phyloP scores from a whole-genome alignment of 2,888 invertebrate species.

The Thalpophila matura region DNA sequence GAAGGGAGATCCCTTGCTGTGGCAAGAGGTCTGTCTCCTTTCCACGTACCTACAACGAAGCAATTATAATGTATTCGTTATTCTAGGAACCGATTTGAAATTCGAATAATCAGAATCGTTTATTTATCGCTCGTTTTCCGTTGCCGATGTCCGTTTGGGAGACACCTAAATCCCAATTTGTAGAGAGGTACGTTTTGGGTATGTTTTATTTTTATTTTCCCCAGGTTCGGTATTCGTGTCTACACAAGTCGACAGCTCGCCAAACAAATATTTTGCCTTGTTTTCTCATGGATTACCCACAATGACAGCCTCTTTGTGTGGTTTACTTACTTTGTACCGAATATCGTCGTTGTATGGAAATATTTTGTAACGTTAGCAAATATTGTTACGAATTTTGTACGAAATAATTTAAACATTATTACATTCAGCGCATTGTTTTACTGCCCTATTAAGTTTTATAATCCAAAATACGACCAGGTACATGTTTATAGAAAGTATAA shows the following conservation, averaged over 20 bases:
- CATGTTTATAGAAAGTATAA: constrained; percentile 25
- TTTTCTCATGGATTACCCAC: constrained; percentile 68
- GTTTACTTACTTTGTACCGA: constrained; percentile 62
- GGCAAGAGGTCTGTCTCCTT: too few species aligned
- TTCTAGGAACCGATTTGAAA: constrained; percentile 15
- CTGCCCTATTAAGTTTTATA: constrained; percentile 43
- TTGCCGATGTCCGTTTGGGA: constrained; percentile 14
- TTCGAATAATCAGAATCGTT: constrained; percentile 20
- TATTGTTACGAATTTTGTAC: constrained; percentile 43
- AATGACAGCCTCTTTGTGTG: constrained; percentile 69
- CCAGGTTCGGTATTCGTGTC: constrained; percentile 37
- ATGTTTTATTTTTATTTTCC: constrained; percentile 36
- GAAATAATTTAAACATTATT: constrained; percentile 42
- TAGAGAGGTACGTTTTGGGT: constrained; percentile 26
- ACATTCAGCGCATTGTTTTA: constrained; percentile 44
- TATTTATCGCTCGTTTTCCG: constrained; percentile 25
- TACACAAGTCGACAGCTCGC: constrained; percentile 61
- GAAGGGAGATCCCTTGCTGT: too few species aligned
- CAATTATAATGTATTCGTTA: constrained; percentile 24
- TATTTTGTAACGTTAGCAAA: constrained; percentile 51
- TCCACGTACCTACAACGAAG: too few species aligned
- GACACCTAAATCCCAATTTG: constrained; percentile 32
- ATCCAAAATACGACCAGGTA: constrained; percentile 7
- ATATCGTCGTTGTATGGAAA: constrained; percentile 40
- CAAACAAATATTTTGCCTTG: constrained; percentile 69